Evolutionary conservation across 2,113 vertebrate species (phyloP), one percentile per base, ranked within the genome.

Genomic region (Clarias magur): DNA sequence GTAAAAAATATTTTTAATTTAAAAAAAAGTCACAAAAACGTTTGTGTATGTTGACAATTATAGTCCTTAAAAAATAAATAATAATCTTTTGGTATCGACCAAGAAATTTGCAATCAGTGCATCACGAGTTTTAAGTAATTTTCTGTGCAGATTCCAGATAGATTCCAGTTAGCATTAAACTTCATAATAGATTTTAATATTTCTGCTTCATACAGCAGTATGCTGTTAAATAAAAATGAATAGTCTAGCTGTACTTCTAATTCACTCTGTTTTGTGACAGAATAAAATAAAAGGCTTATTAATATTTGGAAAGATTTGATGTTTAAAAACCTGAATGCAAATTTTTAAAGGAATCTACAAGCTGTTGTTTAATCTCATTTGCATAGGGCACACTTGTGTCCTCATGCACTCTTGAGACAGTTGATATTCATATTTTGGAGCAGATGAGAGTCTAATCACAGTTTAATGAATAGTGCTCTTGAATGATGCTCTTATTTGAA

Each of bases 351-450:
- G 7, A 73, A 42, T 8, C 17, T 19, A 73, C 38, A 23, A 12
- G 42, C 19, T 48, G 38, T 48, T 8, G 1, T 76, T 79, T 57
- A 27, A 27, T 27, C 75, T 53, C 75, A 54, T 48, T 53, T 78
- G 3, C 12, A 15, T 16, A 27, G 13, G 5, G 3, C 75, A 78
- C 48, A 78, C 42, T 54, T 9, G 13, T 56, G 48, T 54, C 25
- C 48, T 56, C 11, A 42, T 78, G 23, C 75, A 56, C 6, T 12
- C 6, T 27, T 78, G 53, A 27, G 75, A 30, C n/a, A 56, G 75
- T 53, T 23, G 27, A 27, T 79, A 56, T 27, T 79, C 75, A 56
- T 79, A 79, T 78, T 78, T 76, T 57, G 56, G 13, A 30, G 75
- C 53, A 56, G n/a, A 57, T 27, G 25, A 56, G 75, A 56, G 53